Evolutionary conservation across 2,113 vertebrate species (phyloP), one percentile per base, ranked within the genome.

Genomic region (Tachuris rubrigastra): DNA sequence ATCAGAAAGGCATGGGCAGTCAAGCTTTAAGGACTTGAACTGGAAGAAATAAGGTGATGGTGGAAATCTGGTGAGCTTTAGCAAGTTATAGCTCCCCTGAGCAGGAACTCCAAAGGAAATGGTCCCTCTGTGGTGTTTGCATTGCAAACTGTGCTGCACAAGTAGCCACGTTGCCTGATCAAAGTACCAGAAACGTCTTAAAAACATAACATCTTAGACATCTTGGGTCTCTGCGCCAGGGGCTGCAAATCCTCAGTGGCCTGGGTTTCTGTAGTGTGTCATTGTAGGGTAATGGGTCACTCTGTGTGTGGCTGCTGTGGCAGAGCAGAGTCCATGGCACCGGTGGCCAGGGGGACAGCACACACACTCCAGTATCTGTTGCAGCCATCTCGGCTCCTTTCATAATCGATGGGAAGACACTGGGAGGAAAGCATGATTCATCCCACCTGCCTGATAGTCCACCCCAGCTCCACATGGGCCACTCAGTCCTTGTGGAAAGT

Each of bases 321-420:
- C 3, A 1, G 12, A 71, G 30, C 1, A 0, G 47, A 80, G 85
- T 41, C 63, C 52, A 9, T 1, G 8, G 28, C 46, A 56, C 44
- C 1, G 1, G 18, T 5, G 20, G 10, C 20, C 47, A 28, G 11
- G 24, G 35, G 49, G 8, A 66, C 55, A 73, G 39, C 52, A 35
- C 75, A 28, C n/a, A 16, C 25, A 7, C 18, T 6, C 37, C 0
- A 2, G 2, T 97, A 97, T 96, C 96, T 86, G 59, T 0, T 1
- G 47, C 92, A 96, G 95, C 93, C 95, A 95, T 95, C 96, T 92
- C 68, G 92, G 76, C 96, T 96, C 94, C 95, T 95, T 50, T 90
- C 65, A 9, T 47, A 84, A 95, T 81, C 68, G 27, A 89, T 86
- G 89, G 55, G 83, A 88, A 95, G 79, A 93, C 92, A 35, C 86